A percentile compares a stretch with the other conserved stretches of the same genome.
Evolutionary conservation across 2,888 invertebrate genomes (phyloP).

Genomic region (Scaeva pyrastri): DNA sequence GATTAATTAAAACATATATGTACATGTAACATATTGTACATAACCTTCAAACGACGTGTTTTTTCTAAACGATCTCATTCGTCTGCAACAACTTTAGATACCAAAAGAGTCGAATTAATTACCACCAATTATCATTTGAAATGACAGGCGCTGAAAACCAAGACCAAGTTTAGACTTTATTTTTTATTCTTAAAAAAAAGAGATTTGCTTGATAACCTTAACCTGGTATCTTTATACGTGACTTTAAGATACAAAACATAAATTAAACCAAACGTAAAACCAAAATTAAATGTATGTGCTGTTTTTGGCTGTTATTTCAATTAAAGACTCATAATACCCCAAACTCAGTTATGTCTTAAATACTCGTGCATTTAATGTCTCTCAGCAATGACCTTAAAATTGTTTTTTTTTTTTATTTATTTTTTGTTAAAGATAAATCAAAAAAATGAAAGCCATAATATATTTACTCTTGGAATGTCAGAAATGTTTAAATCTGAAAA

Average conservation of each 20-base stretch:
- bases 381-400: conserved; percentile 26
- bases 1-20: too few species aligned
- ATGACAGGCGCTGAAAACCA: not conserved
- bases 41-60: conserved; percentile 16
- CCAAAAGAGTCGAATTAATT: conserved; percentile 12
- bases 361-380: not conserved
- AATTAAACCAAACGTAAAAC: not conserved
- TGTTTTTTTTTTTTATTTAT: not conserved
- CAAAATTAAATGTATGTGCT: conserved; percentile 2
- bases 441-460: conserved; percentile 46
- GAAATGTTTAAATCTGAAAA: conserved; percentile 16
- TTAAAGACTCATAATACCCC: not conserved
- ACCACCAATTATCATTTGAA: conserved; percentile 4
- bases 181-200: not conserved
- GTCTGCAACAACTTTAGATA: not conserved
- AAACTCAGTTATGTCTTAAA: not conserved
- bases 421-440: conserved; percentile 22
- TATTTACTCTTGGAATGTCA: conserved; percentile 41
- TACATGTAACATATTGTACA: not conserved
- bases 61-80: conserved; percentile 9
- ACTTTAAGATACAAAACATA: not conserved
- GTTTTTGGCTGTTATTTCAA: not conserved
- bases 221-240: conserved; percentile 7
- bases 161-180: not conserved
- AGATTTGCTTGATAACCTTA: not conserved